Evolutionary conservation across 2,113 vertebrate genomes (phyloP), one percentile per base, ranked within the genome.

Genomic region (Ariopsis seemanni): DNA sequence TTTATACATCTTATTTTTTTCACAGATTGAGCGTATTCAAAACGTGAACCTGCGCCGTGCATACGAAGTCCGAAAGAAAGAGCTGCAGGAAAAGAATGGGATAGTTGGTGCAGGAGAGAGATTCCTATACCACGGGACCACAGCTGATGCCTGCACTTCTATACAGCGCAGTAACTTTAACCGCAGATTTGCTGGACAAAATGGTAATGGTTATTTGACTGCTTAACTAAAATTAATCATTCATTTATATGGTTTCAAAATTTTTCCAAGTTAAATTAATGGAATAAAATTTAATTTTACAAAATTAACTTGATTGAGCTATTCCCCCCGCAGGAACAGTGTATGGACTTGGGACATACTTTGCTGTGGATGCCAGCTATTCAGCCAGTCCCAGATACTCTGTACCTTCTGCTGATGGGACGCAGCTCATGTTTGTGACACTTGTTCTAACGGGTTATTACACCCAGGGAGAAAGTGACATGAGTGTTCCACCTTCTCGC

Each of bases 11-110:
- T 30, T 30, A 71, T 50, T 58, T 9, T 77, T 89, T 79, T 18
- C 10, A 60, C 77, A 95, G 94, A 94, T 95, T 34, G 92, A 94
- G 34, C 93, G 93, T 0, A 89, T 95, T 85, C 94, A 95, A 82
- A 94, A 95, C 86, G 0, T 81, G 27, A 87, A 86, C 87, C 90
- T 92, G 74, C 93, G 93, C 84, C 53, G 90, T 0, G 91, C 92
- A 25, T 94, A 87, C 1, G 79, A 82, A 0, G 85, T 92, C 15
- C 91, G 86, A 57, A 91, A 14, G 81, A 0, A 86, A 63, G 92
- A 92, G 30, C 90, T 94, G 60, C 17, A 82, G 11, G 18, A 30
- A 20, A 94, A 91, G 75, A 94, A 94, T 18, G 91, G 88, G 22
- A 0, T 7, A 1, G 50, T 53, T 1, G 90, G 89, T 0, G 74